Percentiles rank a stretch among this genome's conserved stretches.
Conservation (phyloP, 2,797 vertebrate genomes). For the Pitangus sulphuratus region DNA sequence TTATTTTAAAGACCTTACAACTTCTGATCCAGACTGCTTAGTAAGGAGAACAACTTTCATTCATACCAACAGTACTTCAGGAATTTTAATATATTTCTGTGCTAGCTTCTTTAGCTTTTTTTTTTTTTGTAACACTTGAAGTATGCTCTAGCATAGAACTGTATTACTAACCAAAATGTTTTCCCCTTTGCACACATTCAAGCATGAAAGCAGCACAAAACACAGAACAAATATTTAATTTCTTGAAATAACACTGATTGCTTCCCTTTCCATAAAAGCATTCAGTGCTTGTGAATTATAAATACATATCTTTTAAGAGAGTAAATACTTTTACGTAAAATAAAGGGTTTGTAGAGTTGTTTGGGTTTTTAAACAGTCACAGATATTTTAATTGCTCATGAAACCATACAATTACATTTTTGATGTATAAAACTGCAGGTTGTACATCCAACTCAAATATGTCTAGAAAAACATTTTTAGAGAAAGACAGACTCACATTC, state of each 20-base stretch:
- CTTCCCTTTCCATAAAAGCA: background rate
- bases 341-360: background rate
- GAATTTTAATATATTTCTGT: background rate
- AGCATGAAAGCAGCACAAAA: background rate
- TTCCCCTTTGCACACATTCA: background rate
- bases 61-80: background rate
- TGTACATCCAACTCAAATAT: background rate
- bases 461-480: background rate
- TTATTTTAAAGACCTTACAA: background rate
- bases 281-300: background rate
- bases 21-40: background rate
- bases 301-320: background rate
- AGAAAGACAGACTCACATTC: background rate
- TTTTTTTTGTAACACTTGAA: background rate
- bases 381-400: background rate
- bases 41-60: background rate
- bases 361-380: background rate
- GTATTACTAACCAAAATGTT: background rate
- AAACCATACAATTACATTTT: background rate
- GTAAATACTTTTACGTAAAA: background rate
- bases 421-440: background rate
- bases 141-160: background rate
- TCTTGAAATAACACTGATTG: background rate
- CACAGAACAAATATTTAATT: slow-evolving; percentile 3
- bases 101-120: background rate